phyloP scores from a whole-genome alignment of 2,888 invertebrate species.

The Dynastes hyllus region DNA sequence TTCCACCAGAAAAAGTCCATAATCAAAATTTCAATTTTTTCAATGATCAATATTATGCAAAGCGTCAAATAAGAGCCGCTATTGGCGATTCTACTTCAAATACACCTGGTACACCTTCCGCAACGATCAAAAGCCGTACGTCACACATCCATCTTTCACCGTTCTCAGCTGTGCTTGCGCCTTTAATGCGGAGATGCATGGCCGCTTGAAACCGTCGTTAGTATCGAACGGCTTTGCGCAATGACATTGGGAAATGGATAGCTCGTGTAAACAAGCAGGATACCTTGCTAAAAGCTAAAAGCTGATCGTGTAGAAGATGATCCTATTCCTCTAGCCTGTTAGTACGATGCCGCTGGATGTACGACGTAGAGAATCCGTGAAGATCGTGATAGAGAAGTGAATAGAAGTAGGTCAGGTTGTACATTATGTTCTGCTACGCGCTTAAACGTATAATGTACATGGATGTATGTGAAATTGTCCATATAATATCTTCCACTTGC shows the following conservation, averaged over 20 bases:
- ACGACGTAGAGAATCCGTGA: background rate
- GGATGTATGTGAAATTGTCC: too few relatives aligned
- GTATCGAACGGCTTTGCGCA: background rate
- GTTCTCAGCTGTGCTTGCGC: background rate
- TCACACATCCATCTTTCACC: slow-evolving; percentile 54
- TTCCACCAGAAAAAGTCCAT: too few relatives aligned
- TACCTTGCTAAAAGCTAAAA: slow-evolving; percentile 4
- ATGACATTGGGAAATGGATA: background rate
- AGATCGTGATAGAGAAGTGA: background rate
- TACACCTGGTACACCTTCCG: too few relatives aligned
- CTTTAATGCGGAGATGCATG: background rate
- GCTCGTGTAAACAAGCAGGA: background rate
- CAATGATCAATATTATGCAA: too few relatives aligned
- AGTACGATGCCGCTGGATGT: background rate
- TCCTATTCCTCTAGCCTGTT: background rate
- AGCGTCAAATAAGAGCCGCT: too few relatives aligned
- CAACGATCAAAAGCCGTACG: too few relatives aligned
- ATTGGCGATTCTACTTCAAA: too few relatives aligned
- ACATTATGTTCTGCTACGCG: too few relatives aligned
- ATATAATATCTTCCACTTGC: too few relatives aligned
- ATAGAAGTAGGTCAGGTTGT: slow-evolving; percentile 8
- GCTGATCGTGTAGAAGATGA: slow-evolving; percentile 21
- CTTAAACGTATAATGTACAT: too few relatives aligned
- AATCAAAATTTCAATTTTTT: too few relatives aligned
- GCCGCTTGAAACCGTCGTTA: background rate